Percentiles rank a stretch among this genome's conserved stretches.
Conservation (phyloP, 2,797 vertebrate genomes). For the Cryptoblepharus egeriae region DNA sequence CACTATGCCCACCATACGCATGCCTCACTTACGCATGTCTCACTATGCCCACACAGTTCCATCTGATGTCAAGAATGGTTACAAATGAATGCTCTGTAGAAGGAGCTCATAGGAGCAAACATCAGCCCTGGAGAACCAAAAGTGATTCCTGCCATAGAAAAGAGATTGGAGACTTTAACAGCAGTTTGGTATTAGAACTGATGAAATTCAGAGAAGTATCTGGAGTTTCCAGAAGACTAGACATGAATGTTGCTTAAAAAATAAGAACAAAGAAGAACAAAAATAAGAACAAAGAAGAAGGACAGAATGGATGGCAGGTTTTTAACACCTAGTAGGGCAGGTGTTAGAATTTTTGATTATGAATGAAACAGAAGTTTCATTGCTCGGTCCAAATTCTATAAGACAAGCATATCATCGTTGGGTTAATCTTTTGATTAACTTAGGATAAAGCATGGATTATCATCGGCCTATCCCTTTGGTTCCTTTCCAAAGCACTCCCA, state of each 20-base stretch:
- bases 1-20: not conserved
- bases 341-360: not conserved
- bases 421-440: not conserved
- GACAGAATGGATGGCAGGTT: not conserved
- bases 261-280: not conserved
- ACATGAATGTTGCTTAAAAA: too few species aligned
- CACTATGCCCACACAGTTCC: not conserved
- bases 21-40: not conserved
- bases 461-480: not conserved
- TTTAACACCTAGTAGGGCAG: too few species aligned
- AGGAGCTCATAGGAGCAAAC: too few species aligned
- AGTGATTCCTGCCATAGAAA: not conserved
- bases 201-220: not conserved
- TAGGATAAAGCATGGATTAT: not conserved
- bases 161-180: not conserved
- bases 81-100: not conserved
- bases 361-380: not conserved
- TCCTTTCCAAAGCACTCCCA: not conserved
- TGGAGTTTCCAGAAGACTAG: not conserved
- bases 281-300: not conserved
- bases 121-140: not conserved
- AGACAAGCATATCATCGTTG: conserved; percentile 5
- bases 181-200: conserved; percentile 17
- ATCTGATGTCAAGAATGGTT: not conserved
- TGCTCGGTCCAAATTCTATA: not conserved